Percentiles rank a stretch among this genome's conserved stretches.
Evolutionary conservation across 2,113 vertebrate genomes (phyloP).

Genomic region (Bostrychus sinensis): DNA sequence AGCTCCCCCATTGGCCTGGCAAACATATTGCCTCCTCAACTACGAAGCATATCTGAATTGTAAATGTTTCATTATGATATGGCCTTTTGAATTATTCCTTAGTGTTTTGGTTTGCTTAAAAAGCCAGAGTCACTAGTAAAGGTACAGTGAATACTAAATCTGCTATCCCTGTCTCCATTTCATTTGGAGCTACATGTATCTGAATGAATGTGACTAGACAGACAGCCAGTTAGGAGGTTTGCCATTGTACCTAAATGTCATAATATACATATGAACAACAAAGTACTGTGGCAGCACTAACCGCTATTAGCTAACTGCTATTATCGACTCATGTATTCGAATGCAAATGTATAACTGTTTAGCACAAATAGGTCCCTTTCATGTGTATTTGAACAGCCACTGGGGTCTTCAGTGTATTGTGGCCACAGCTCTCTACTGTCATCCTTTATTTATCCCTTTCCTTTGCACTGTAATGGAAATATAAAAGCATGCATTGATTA

Average conservation of each 20-base stretch:
- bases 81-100: too few species aligned
- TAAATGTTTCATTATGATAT: too few species aligned
- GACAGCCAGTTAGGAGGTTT: background rate
- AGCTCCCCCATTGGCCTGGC: too few species aligned
- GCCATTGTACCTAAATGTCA: background rate
- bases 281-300: background rate
- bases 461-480: slow-evolving; percentile 78
- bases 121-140: too few species aligned
- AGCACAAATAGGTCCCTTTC: slow-evolving; percentile 15
- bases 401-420: slow-evolving; percentile 28
- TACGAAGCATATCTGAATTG: too few species aligned
- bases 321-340: background rate
- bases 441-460: slow-evolving; percentile 78
- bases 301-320: background rate
- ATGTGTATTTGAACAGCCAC: slow-evolving; percentile 2
- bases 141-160: too few species aligned
- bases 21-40: too few species aligned
- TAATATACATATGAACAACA: background rate
- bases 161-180: too few species aligned
- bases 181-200: too few species aligned
- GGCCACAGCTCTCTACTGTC: slow-evolving; percentile 48
- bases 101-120: too few species aligned
- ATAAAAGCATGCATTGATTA: slow-evolving; percentile 82
- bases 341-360: slow-evolving; percentile 1
- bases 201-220: background rate